Evolutionary conservation across 2,113 vertebrate genomes (phyloP).

Genomic region (Cyprinodon variegatus): DNA sequence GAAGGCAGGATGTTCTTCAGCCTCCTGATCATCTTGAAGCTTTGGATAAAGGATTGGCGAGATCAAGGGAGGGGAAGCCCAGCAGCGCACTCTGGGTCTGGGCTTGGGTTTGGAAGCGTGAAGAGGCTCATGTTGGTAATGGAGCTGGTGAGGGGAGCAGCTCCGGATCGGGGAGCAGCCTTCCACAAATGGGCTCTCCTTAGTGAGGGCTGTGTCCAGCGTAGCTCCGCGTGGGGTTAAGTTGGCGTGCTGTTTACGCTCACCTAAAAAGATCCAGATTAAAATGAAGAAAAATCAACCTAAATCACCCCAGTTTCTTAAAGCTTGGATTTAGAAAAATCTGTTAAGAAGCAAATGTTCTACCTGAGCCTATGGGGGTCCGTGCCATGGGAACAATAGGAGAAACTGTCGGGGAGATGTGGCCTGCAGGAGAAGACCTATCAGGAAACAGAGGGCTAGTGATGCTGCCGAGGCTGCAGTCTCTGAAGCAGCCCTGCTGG

Average conservation of each 20-base stretch:
- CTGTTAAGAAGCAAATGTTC: neutral
- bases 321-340: neutral
- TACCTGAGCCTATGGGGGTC: slow-evolving; percentile 86
- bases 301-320: neutral
- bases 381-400: slow-evolving; percentile 83
- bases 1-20: slow-evolving; percentile 47
- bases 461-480: slow-evolving; percentile 90
- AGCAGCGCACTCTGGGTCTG: slow-evolving; percentile 72
- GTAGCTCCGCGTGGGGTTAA: slow-evolving; percentile 82
- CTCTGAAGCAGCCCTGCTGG: slow-evolving; percentile 81
- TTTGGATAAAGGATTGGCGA: slow-evolving; percentile 82
- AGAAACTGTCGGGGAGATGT: slow-evolving; percentile 86
- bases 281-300: neutral
- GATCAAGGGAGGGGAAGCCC: slow-evolving; percentile 79
- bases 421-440: slow-evolving; percentile 74
- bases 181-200: slow-evolving; percentile 88
- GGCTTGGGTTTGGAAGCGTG: slow-evolving; percentile 37
- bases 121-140: slow-evolving; percentile 17
- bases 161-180: slow-evolving; percentile 93
- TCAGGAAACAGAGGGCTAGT: slow-evolving; percentile 85
- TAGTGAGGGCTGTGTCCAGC: slow-evolving; percentile 65
- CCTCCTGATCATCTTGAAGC: slow-evolving; percentile 76
- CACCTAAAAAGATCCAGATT: slow-evolving; percentile 63
- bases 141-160: slow-evolving; percentile 81
- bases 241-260: slow-evolving; percentile 80